Evolutionary conservation across 1,140 invertebrate species (phyloP).

Genomic region (Drosophila leontia): DNA sequence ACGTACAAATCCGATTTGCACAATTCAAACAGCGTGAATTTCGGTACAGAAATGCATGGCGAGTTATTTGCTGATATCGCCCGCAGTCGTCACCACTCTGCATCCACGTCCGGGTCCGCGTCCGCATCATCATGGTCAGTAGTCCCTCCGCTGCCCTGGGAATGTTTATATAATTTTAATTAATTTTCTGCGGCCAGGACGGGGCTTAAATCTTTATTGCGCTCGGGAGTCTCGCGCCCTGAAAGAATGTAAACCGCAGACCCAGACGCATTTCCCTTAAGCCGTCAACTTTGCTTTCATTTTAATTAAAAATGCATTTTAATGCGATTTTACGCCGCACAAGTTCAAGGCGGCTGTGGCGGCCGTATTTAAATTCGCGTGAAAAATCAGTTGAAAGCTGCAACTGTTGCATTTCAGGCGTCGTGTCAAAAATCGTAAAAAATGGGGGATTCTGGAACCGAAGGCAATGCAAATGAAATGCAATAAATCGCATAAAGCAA

Average conservation of each 20-base stretch:
- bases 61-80: slow-evolving; percentile 70
- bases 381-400: neutral
- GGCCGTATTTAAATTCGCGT: slow-evolving; percentile 19
- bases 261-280: slow-evolving; percentile 40
- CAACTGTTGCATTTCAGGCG: slow-evolving; percentile 34
- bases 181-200: slow-evolving; percentile 69
- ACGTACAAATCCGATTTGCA: slow-evolving; percentile 81
- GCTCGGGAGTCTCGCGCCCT: neutral
- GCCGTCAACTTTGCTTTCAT: slow-evolving; percentile 73
- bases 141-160: neutral
- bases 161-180: slow-evolving; percentile 75
- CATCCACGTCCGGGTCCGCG: neutral
- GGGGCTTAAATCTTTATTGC: slow-evolving; percentile 53
- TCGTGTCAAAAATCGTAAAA: slow-evolving; percentile 15
- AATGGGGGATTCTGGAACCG: too few species aligned
- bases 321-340: slow-evolving; percentile 62
- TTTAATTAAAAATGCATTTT: slow-evolving; percentile 81
- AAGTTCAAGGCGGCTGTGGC: slow-evolving; percentile 25
- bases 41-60: slow-evolving; percentile 52
- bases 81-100: slow-evolving; percentile 34
- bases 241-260: slow-evolving; percentile 26
- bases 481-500: slow-evolving; percentile 65
- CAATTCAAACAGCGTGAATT: slow-evolving; percentile 78
- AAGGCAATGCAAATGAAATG: slow-evolving; percentile 27
- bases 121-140: slow-evolving; percentile 27